Evolutionary conservation across 2,888 invertebrate species (phyloP), one percentile per base, ranked within the genome.

Genomic region (Helleia helle): DNA sequence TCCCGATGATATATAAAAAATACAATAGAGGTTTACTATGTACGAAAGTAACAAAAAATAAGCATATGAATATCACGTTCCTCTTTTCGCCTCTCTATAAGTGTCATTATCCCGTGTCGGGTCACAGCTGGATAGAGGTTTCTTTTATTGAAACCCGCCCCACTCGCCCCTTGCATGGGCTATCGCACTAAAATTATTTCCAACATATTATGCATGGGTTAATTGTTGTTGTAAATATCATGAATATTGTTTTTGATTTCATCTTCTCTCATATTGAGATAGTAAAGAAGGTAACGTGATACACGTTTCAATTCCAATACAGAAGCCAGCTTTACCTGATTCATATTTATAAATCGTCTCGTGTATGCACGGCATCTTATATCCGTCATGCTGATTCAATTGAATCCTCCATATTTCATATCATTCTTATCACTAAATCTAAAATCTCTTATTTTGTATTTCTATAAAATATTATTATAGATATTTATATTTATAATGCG

Each of bases 301-400:
- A 15, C 28, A 18, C 28, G 39, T 30, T 34, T 30, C 30, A 24
- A 38, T 40, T 40, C 37, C 42, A 42, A 38, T 38, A 31, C 34
- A 31, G 38, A 38, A 47, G 42, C 47, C 38, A 37, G 41, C 41
- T 46, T 38, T 29, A 41, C 13, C 37, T 46, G 40, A 41, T 49
- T 49, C 42, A 44, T 41, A 49, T 44, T 47, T 49, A 49, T 47
- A 47, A 41, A 43, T 41, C 43, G 49, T 47, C 40, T 11, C 38
- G 41, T 37, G 41, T 47, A 47, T 49, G 46, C 43, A 48, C 43
- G 34, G 34, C 18, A 34, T 29, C 30, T 39, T 39, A 39, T 22
- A 39, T 30, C 22, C 29, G 24, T 24, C 29, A 24, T 30, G 22
- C 29, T 29, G 24, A 39, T 39, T 39, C 30, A 30, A 39, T 39